These are phyloP conservation scores for Ectobius pallidus DNA, from an alignment of 2,888 invertebrate species.

Conservation along the genomic window DNA sequence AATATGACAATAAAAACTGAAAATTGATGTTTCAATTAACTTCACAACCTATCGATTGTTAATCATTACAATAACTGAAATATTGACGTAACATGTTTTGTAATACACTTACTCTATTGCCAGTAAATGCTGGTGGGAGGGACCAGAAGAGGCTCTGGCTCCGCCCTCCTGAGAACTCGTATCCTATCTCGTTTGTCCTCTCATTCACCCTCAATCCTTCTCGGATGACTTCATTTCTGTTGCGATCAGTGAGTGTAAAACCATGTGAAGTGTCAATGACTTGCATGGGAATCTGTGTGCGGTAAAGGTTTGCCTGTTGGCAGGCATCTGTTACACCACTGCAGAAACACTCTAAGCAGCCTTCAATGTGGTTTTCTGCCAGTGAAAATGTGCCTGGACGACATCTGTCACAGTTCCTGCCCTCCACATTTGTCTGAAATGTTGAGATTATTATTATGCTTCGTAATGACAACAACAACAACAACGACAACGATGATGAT, in stretches of 20 bases:
- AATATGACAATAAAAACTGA: too few species aligned
- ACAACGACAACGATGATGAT: background rate
- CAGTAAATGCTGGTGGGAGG: conserved; percentile 69
- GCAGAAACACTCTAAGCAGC: conserved; percentile 89
- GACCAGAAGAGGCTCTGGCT: conserved; percentile 73
- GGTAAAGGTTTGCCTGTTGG: conserved; percentile 67
- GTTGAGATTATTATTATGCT: background rate
- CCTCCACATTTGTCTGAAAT: conserved; percentile 74
- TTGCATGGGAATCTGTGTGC: conserved; percentile 70
- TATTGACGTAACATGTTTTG: too few species aligned
- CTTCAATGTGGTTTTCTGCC: conserved; percentile 69
- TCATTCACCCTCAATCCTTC: conserved; percentile 61
- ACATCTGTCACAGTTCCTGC: conserved; percentile 78
- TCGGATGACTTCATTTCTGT: conserved; percentile 55
- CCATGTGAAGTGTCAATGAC: conserved; percentile 62
- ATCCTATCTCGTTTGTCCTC: conserved; percentile 67
- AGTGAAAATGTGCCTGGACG: conserved; percentile 80
- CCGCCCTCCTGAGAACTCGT: conserved; percentile 58
- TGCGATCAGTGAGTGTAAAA: conserved; percentile 67
- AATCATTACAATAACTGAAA: too few species aligned
- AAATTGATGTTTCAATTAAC: too few species aligned
- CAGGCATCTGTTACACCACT: conserved; percentile 81
- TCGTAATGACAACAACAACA: background rate
- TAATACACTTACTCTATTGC: conserved; percentile 57
- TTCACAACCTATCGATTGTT: too few species aligned